These are phyloP conservation scores for Tiphia femorata DNA, from an alignment of 2,888 invertebrate genomes.

Conservation along the genomic window DNA sequence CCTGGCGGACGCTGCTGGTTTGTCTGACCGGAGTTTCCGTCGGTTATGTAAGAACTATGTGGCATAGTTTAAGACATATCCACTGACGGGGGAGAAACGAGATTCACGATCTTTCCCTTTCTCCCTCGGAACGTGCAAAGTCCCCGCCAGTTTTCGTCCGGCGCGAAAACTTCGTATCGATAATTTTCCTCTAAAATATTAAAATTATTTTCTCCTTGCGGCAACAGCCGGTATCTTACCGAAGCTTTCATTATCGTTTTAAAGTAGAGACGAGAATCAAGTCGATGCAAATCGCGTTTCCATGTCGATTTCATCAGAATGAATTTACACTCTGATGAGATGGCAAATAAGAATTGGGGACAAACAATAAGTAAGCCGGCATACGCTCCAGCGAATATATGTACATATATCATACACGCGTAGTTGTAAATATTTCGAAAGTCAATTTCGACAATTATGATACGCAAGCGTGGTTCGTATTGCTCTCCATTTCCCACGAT, in stretches of 20 bases:
- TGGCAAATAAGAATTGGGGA: no score
- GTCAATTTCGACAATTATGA: no score
- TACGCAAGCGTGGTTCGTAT: no score
- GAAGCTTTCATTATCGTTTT: no score
- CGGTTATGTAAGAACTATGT: not conserved
- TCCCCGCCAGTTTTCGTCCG: not conserved
- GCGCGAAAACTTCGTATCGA: slow-evolving; percentile 8
- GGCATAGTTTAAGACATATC: not conserved
- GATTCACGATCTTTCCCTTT: not conserved
- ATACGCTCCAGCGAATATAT: no score
- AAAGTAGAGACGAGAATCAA: slow-evolving; percentile 24
- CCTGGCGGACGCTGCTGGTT: slow-evolving; percentile 18
- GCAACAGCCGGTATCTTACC: no score
- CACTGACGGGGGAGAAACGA: not conserved
- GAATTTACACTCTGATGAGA: no score
- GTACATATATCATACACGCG: no score
- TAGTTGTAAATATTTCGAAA: no score
- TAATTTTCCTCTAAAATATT: slow-evolving; percentile 44
- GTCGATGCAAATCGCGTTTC: slow-evolving; percentile 51
- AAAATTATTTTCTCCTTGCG: slow-evolving; percentile 38
- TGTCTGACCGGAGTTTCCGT: slow-evolving; percentile 7
- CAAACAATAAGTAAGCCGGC: no score
- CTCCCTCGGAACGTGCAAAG: slow-evolving; percentile 1
- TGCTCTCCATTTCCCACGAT: no score
- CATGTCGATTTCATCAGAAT: slow-evolving; percentile 45